Conservation (phyloP, 92 coral and sea anemone genomes). For the Plumapathes pennacea region DNA sequence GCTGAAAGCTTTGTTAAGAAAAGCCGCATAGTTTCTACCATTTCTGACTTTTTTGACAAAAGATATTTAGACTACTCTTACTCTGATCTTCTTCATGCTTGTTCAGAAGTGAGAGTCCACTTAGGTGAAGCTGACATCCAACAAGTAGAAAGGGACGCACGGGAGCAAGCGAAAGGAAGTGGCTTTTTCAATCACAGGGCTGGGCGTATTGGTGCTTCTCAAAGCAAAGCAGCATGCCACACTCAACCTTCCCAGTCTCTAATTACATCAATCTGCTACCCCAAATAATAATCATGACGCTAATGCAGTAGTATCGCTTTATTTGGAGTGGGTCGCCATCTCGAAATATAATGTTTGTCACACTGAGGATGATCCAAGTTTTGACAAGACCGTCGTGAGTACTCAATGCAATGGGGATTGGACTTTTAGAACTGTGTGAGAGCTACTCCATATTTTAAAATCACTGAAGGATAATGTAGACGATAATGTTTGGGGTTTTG, state of each 20-base stretch:
- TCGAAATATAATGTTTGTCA: too few species aligned
- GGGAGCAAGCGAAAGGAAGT: constrained; percentile 34
- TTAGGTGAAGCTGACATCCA: constrained; percentile 41
- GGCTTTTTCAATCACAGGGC: constrained; percentile 66
- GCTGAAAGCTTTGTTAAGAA: constrained; percentile 49
- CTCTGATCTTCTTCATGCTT: constrained; percentile 46
- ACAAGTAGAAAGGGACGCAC: constrained; percentile 52
- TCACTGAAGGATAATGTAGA: too few species aligned
- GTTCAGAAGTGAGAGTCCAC: constrained; percentile 27
- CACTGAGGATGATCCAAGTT: too few species aligned
- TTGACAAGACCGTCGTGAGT: too few species aligned
- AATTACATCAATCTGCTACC: constrained; percentile 63
- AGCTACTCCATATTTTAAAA: too few species aligned
- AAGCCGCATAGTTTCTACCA: constrained; percentile 44
- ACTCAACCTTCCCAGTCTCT: constrained; percentile 55
- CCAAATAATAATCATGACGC: too few species aligned
- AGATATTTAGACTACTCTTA: constrained; percentile 46
- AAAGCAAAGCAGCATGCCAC: constrained; percentile 53
- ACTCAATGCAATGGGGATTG: too few species aligned
- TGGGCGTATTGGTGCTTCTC: constrained; percentile 72
- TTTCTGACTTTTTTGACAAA: constrained; percentile 49
- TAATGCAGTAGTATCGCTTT: too few species aligned
- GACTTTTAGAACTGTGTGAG: too few species aligned
- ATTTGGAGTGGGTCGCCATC: too few species aligned
- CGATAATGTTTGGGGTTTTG: too few species aligned